Percentiles rank a stretch among this genome's conserved stretches.
phyloP scores from a whole-genome alignment of 2,113 vertebrate species.

The Thoracochromis brauschi region DNA sequence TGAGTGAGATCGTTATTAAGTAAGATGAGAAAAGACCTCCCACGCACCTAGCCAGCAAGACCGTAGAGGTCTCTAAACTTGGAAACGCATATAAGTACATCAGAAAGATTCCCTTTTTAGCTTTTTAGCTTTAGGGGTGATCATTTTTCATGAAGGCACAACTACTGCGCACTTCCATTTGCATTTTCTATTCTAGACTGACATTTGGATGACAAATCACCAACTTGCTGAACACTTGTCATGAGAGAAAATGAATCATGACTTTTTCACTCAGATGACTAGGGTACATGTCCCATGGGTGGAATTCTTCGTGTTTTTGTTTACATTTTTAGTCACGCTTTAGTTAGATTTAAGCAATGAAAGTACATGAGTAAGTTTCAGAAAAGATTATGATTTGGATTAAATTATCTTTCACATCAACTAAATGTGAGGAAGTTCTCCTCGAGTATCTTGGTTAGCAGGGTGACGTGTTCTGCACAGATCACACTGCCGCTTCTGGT shows the following conservation, averaged over 20 bases:
- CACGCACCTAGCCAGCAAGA: neutral
- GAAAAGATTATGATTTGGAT: neutral
- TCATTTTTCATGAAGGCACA: neutral
- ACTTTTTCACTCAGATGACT: neutral
- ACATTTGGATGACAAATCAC: neutral
- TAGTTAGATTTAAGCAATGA: neutral
- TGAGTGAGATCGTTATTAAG: slow-evolving; percentile 27
- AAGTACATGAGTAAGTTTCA: neutral
- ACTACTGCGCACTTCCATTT: neutral
- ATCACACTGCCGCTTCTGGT: neutral
- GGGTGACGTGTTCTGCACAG: neutral
- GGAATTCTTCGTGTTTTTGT: neutral
- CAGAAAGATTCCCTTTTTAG: neutral
- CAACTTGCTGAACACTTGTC: neutral
- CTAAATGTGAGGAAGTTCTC: neutral
- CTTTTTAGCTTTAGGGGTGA: neutral
- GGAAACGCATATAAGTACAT: neutral
- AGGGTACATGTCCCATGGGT: neutral
- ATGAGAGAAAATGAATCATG: neutral
- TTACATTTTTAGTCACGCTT: neutral
- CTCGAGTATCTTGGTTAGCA: neutral
- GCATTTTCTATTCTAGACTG: neutral
- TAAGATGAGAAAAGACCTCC: slow-evolving; percentile 27
- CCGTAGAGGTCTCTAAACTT: neutral
- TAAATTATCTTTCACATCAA: neutral